Conservation (phyloP, 1,140 invertebrate species). For the Leptinotarsa defecta region DNA sequence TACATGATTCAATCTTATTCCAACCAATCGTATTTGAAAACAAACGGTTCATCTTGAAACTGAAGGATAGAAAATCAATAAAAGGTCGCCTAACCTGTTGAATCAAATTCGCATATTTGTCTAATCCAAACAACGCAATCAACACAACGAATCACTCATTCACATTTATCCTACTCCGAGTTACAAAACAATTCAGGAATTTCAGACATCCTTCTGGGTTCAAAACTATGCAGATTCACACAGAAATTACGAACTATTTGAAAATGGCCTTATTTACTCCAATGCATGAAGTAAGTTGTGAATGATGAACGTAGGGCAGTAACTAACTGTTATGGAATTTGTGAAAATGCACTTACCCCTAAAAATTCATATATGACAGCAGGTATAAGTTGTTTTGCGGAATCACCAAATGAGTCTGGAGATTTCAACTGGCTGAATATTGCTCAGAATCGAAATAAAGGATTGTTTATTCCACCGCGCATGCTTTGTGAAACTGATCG, state of each 20-base stretch:
- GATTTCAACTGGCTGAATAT: conserved; percentile 8
- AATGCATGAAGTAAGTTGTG: no score
- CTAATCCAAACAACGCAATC: neutral
- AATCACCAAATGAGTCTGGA: neutral
- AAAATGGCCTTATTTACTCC: neutral
- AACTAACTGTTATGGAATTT: neutral
- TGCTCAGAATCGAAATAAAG: conserved; percentile 14
- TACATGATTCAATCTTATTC: no score
- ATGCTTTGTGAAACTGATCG: conserved; percentile 4
- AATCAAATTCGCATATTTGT: neutral
- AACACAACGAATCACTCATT: neutral
- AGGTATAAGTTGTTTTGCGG: neutral
- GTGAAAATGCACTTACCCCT: neutral
- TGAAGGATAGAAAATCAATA: neutral
- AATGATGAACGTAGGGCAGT: no score
- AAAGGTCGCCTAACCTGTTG: neutral
- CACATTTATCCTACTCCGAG: neutral
- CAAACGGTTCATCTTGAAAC: neutral
- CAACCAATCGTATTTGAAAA: neutral
- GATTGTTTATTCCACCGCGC: conserved; percentile 11
- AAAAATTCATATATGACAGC: neutral
- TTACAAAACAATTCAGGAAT: neutral
- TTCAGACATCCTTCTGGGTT: neutral
- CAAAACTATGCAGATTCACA: neutral
- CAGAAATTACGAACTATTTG: neutral